These are phyloP conservation scores for Bombylius discolor DNA, from an alignment of 2,888 invertebrate species.

Conservation along the genomic window DNA sequence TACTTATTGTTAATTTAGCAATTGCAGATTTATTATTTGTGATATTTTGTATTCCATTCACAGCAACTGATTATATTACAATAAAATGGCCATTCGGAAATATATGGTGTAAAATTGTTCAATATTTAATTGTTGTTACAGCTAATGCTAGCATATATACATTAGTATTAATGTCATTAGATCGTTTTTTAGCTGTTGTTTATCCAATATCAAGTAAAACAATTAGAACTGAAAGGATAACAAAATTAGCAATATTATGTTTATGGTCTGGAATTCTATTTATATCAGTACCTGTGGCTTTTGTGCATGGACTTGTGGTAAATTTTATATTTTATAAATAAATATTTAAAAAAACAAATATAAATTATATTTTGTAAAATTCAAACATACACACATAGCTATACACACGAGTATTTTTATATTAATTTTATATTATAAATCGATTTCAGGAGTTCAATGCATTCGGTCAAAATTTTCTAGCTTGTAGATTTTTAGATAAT, in stretches of 20 bases:
- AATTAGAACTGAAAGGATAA: conserved; percentile 65
- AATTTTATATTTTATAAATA: conserved; percentile 15
- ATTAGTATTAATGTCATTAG: conserved; percentile 82
- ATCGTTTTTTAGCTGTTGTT: conserved; percentile 83
- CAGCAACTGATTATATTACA: conserved; percentile 75
- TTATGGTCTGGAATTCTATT: conserved; percentile 68
- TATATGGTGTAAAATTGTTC: conserved; percentile 76
- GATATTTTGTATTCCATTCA: conserved; percentile 86
- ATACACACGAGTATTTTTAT: no score
- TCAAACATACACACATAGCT: no score
- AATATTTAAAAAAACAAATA: no score
- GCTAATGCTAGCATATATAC: conserved; percentile 89
- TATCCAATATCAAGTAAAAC: conserved; percentile 80
- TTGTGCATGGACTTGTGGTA: conserved; percentile 57
- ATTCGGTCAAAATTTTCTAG: background rate
- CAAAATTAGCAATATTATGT: conserved; percentile 58
- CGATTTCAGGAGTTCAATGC: conserved; percentile 25
- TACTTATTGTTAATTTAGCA: conserved; percentile 82
- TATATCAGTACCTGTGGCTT: conserved; percentile 55
- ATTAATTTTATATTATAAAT: no score
- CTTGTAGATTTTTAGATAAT: conserved; percentile 46
- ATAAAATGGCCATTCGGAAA: conserved; percentile 81
- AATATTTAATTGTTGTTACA: conserved; percentile 81
- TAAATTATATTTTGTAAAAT: no score
- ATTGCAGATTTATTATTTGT: conserved; percentile 82